A percentile compares a stretch with the other conserved stretches of the same genome.
Conservation (phyloP, 2,797 vertebrate genomes). For the Zalophus californianus region DNA sequence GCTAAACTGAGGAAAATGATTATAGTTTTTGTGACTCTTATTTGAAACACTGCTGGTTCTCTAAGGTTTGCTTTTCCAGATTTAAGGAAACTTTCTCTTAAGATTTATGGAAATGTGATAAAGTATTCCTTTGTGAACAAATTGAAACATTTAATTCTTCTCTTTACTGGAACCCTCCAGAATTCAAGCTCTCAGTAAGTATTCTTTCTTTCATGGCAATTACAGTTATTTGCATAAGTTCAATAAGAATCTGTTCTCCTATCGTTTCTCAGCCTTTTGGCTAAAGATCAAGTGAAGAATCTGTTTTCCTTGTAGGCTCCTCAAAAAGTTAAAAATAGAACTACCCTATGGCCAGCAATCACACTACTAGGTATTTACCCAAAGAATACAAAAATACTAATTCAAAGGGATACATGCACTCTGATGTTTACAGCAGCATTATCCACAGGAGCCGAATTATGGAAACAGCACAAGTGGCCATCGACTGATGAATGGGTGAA, state of each 20-base stretch:
- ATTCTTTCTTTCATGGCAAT: neutral
- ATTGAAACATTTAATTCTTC: neutral
- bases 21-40: neutral
- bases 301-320: neutral
- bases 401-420: neutral
- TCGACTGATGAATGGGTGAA: neutral
- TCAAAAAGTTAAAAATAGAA: neutral
- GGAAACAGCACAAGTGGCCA: neutral
- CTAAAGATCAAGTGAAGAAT: neutral
- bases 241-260: neutral
- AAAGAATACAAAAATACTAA: neutral
- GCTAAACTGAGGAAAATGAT: neutral
- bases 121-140: neutral
- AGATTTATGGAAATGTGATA: neutral
- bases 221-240: neutral
- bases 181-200: neutral
- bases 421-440: neutral
- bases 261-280: neutral
- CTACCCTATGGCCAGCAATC: neutral
- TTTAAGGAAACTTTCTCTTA: neutral
- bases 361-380: neutral
- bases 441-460: neutral
- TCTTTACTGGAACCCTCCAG: neutral
- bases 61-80: neutral
- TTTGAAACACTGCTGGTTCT: neutral